Conservation (phyloP, 2,113 vertebrate species). For the Aviceda subcristata region DNA sequence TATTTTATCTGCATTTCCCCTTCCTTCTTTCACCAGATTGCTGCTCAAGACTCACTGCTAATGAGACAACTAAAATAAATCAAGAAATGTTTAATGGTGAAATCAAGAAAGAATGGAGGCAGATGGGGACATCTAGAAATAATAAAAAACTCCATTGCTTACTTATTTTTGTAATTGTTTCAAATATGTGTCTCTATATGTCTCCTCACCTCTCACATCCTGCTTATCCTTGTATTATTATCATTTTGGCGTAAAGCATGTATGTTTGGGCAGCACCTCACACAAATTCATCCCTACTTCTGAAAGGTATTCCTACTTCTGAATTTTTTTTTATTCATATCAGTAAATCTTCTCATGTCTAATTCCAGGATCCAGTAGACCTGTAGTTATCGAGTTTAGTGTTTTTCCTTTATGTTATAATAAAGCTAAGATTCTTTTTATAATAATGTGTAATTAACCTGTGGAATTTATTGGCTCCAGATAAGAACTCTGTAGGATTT, state of each 20-base stretch:
- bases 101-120: not conserved
- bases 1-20: not conserved
- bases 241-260: not conserved
- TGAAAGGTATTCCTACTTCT: not conserved
- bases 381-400: not conserved
- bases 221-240: not conserved
- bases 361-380: not conserved
- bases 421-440: not conserved
- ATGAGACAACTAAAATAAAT: not conserved
- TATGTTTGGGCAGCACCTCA: not conserved
- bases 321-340: not conserved
- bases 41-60: not conserved
- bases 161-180: not conserved
- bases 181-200: not conserved
- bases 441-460: not conserved
- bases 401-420: not conserved
- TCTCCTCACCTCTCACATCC: not conserved
- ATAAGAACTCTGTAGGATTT: not conserved
- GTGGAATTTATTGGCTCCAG: not conserved
- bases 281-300: not conserved
- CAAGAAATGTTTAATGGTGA: not conserved
- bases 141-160: not conserved
- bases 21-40: not conserved
- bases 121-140: not conserved
- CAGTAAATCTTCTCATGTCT: not conserved